Evolutionary conservation across 2,888 invertebrate genomes (phyloP).

Genomic region (Ornithoptera priamus): DNA sequence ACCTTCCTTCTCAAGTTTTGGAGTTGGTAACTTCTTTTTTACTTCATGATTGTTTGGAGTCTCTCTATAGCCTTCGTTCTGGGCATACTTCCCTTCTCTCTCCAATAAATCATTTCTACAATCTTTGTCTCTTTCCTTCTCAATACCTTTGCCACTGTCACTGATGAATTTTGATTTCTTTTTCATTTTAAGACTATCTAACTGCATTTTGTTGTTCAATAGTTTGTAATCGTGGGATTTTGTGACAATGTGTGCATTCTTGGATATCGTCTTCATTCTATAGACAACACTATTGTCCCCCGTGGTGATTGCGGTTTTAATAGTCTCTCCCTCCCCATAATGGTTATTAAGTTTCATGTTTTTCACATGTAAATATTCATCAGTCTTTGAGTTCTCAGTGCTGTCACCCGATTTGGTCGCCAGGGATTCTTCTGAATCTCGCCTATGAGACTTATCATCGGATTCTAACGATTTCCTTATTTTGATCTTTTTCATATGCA

Average conservation of each 20-base stretch:
- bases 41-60: slow-evolving; percentile 62
- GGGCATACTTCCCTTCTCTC: slow-evolving; percentile 77
- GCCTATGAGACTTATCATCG: slow-evolving; percentile 61
- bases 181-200: slow-evolving; percentile 65
- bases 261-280: slow-evolving; percentile 73
- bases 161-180: slow-evolving; percentile 67
- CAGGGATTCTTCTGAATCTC: slow-evolving; percentile 59
- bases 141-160: slow-evolving; percentile 53
- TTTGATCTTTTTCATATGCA: slow-evolving; percentile 79
- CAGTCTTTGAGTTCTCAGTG: slow-evolving; percentile 64
- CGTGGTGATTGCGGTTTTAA: slow-evolving; percentile 66
- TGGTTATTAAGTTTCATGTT: slow-evolving; percentile 68
- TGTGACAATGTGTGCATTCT: slow-evolving; percentile 74
- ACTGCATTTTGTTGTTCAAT: slow-evolving; percentile 59
- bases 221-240: slow-evolving; percentile 70
- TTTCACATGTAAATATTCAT: slow-evolving; percentile 66
- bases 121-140: slow-evolving; percentile 74
- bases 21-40: slow-evolving; percentile 71
- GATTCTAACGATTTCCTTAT: slow-evolving; percentile 65
- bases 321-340: slow-evolving; percentile 56
- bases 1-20: slow-evolving; percentile 60
- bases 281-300: slow-evolving; percentile 69
- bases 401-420: slow-evolving; percentile 59
- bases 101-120: slow-evolving; percentile 80
- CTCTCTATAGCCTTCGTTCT: slow-evolving; percentile 77